Conservation (phyloP, 2,797 vertebrate genomes). For the Anolis apletophallus region DNA sequence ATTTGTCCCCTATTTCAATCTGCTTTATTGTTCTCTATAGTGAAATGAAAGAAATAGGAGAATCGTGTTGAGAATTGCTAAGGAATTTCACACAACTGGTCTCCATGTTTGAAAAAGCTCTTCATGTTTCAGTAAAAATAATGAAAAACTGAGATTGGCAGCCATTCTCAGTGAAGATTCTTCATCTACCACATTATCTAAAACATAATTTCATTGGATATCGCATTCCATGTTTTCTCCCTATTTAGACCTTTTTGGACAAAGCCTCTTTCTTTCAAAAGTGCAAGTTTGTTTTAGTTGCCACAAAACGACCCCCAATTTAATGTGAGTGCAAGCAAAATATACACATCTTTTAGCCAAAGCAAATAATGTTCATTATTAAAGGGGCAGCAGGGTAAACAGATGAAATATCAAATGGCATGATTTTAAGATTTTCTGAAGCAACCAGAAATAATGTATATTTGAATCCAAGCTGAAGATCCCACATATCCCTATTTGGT, state of each 20-base stretch:
- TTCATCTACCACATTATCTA: not conserved
- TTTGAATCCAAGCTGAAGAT: not conserved
- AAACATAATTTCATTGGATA: not conserved
- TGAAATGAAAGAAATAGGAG: conserved; percentile 7
- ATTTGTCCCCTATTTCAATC: not conserved
- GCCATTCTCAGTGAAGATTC: not conserved
- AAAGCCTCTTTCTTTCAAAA: not conserved
- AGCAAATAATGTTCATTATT: not conserved
- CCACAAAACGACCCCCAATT: not conserved
- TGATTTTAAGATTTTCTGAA: not conserved
- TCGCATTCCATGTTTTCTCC: not conserved
- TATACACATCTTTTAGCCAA: not conserved
- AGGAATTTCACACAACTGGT: not conserved
- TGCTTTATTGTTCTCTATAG: accelerated
- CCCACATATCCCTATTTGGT: not conserved
- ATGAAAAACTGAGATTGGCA: not conserved
- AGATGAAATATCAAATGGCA: not conserved
- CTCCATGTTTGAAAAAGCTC: accelerated
- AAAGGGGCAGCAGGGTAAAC: not conserved
- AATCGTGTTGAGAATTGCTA: not conserved
- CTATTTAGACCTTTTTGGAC: not conserved
- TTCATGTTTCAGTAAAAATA: not conserved
- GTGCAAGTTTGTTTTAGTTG: not conserved
- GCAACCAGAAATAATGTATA: not conserved
- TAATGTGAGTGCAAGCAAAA: not conserved